Evolutionary conservation across 1,140 invertebrate species (phyloP), one percentile per base, ranked within the genome.

Genomic region (Luehdorfia chinensis): DNA sequence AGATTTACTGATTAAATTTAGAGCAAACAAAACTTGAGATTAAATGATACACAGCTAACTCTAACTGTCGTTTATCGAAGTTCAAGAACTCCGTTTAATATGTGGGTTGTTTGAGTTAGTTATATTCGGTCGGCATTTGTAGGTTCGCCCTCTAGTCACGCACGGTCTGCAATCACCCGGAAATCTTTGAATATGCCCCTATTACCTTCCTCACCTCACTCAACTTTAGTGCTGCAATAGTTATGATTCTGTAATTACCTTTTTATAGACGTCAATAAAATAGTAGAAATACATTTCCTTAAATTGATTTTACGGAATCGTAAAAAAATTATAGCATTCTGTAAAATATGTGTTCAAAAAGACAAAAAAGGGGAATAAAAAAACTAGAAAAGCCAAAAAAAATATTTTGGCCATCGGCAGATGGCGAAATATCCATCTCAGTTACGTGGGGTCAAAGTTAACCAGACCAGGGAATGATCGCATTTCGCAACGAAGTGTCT

Each of bases 151-250:
- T 7, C 6, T 31, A 51, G 61, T 64, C 61, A 59, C 61, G 61
- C 56, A 56, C 57, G 41, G 18, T 6, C 13, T 34, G 52, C 47
- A 63, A 58, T 59, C 57, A 46, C 23, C 46, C 60, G 49, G 55
- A 59, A 64, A 64, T 64, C 60, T 63, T 50, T 59, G 53, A 59
- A 64, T 57, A 53, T 59, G 12, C 52, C 50, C n/a, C 47, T 43
- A 64, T 60, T 56, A 60, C 53, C 50, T 23, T 30, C 30, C 13
- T 43, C 44, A 25, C 44, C 48, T 41, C 27, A 31, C 4, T 47
- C 18, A 50, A 46, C 33, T 60, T 48, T 41, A 33, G 3, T 18
- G 14, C 23, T 27, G 15, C 39, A 18, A 43, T 43, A 28, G 25
- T 43, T 43, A 30, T 30, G 25, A 43, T 30, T 27, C 14, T 9